Evolutionary conservation across 2,888 invertebrate genomes (phyloP).

Genomic region (Hirtodrosophila trivittata): DNA sequence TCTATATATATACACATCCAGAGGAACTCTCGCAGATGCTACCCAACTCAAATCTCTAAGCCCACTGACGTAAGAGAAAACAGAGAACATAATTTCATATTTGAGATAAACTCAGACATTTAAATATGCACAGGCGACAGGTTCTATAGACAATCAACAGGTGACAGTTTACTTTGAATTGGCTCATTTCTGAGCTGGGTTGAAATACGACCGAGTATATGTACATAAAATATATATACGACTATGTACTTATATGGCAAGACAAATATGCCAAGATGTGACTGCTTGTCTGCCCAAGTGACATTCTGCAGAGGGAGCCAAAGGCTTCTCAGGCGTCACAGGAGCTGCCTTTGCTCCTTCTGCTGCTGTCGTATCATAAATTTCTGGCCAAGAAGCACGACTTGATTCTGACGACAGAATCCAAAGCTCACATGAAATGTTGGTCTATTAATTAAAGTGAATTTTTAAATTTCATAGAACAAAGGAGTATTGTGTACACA

Average conservation of each 20-base stretch:
- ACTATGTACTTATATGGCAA: constrained; percentile 4
- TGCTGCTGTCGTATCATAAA: constrained; percentile 28
- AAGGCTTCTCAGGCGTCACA: not conserved
- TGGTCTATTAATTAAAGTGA: constrained; percentile 47
- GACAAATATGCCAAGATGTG: constrained; percentile 31
- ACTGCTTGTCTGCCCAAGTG: constrained; percentile 12
- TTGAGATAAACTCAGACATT: constrained; percentile 44
- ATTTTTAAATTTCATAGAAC: constrained; percentile 41
- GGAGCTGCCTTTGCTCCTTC: constrained; percentile 1
- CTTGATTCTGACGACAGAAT: constrained; percentile 25
- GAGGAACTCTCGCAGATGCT: too few relatives aligned
- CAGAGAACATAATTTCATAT: constrained; percentile 22
- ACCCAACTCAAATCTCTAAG: constrained; percentile 30
- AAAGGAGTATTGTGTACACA: not conserved
- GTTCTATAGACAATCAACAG: constrained; percentile 63
- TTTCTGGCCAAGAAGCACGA: constrained; percentile 34
- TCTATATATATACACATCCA: too few relatives aligned
- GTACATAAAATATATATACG: constrained; percentile 3
- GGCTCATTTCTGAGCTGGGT: constrained; percentile 13
- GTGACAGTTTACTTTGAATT: constrained; percentile 52
- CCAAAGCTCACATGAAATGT: constrained; percentile 24
- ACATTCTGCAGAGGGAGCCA: constrained; percentile 16
- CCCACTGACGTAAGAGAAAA: constrained; percentile 18
- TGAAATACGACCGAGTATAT: constrained; percentile 32
- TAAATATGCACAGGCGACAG: constrained; percentile 60